phyloP scores from a whole-genome alignment of 2,113 vertebrate species.

The Corvus cornix region DNA sequence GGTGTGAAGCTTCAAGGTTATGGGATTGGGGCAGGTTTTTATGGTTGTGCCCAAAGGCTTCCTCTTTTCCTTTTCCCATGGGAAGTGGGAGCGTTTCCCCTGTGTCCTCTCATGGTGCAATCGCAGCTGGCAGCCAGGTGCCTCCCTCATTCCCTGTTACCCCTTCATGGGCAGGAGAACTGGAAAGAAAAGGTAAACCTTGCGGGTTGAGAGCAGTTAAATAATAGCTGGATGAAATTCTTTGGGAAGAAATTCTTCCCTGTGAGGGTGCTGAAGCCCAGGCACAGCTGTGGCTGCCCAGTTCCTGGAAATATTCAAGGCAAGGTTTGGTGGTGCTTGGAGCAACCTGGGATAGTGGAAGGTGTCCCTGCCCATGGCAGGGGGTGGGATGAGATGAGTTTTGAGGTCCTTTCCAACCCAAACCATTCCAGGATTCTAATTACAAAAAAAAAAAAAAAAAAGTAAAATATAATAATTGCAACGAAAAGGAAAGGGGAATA shows the following conservation, averaged over 20 bases:
- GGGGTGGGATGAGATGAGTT: neutral
- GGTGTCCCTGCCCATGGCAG: neutral
- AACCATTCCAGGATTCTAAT: neutral
- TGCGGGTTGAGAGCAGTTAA: neutral
- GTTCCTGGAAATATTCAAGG: neutral
- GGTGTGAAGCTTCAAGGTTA: neutral
- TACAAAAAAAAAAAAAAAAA: neutral
- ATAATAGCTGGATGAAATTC: neutral
- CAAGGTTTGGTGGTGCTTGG: neutral
- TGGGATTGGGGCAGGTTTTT: neutral
- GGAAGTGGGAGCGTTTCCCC: neutral
- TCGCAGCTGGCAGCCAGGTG: neutral
- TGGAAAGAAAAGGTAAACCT: neutral
- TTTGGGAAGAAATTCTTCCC: neutral
- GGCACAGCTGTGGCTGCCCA: neutral
- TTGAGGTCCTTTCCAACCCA: neutral
- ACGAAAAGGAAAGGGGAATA: neutral
- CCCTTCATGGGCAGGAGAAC: neutral
- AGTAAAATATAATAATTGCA: neutral
- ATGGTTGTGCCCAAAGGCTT: neutral
- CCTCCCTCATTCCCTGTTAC: neutral
- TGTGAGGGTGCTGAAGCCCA: neutral
- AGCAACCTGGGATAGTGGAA: neutral
- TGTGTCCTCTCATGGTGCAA: accelerated
- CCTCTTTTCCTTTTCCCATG: neutral